Conservation (phyloP, 1,140 invertebrate species). For the Brachionus angularis region DNA sequence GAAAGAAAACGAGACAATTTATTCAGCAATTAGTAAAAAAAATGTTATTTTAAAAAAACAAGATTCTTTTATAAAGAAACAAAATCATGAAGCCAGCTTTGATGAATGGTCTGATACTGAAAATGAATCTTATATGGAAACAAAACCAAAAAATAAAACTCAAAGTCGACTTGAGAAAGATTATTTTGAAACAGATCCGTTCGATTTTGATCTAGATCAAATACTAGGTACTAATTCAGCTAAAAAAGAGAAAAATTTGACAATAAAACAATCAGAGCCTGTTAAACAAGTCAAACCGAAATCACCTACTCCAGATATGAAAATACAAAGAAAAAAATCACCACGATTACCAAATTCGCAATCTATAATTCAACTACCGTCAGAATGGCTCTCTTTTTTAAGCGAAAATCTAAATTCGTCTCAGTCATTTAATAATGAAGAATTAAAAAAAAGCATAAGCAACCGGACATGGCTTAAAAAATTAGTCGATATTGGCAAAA, state of each 20-base stretch:
- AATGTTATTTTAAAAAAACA: constrained; percentile 1
- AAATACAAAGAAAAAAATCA: not conserved
- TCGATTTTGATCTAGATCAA: constrained; percentile 31
- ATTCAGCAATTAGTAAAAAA: constrained; percentile 13
- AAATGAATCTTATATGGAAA: not conserved
- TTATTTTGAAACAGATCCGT: not conserved
- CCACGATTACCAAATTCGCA: not conserved
- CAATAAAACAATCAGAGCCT: not conserved
- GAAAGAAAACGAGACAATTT: not conserved
- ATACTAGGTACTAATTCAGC: not conserved
- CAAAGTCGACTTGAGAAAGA: constrained; percentile 1
- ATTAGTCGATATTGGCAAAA: not conserved
- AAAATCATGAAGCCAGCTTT: not conserved
- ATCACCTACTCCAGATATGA: too few species aligned
- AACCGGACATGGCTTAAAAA: constrained; percentile 11
- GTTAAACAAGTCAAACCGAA: too few species aligned
- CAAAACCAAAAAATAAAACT: not conserved
- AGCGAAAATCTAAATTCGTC: constrained; percentile 1
- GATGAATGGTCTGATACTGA: constrained; percentile 28
- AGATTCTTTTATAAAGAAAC: not conserved
- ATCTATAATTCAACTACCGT: not conserved
- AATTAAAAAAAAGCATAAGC: not conserved
- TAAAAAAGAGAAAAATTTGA: not conserved
- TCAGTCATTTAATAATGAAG: not conserved
- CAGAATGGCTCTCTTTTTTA: constrained; percentile 2